Percentiles rank a stretch among this genome's conserved stretches.
Evolutionary conservation across 2,888 invertebrate genomes (phyloP).

Genomic region (Mamestra brassicae): DNA sequence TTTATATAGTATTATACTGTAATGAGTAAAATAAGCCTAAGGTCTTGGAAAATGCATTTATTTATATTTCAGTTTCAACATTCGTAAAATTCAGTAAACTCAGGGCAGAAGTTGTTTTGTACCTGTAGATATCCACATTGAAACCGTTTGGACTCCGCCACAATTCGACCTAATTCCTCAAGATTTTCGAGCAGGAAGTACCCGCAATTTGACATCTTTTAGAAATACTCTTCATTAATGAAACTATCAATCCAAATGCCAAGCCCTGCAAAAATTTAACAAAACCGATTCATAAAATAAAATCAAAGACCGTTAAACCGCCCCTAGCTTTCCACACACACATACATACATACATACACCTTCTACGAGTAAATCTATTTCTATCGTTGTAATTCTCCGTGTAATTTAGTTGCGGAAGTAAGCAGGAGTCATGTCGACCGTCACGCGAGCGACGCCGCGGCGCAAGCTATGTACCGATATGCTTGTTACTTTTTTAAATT

Average conservation of each 20-base stretch:
- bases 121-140: no score
- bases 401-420: constrained; percentile 86
- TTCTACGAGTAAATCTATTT: constrained; percentile 70
- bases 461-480: constrained; percentile 64
- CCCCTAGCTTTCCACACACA: constrained; percentile 48
- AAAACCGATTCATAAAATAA: constrained; percentile 24
- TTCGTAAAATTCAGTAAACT: neutral
- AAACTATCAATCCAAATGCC: neutral
- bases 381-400: constrained; percentile 75
- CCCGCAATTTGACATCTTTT: neutral
- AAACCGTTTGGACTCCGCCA: neutral
- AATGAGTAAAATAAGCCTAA: no score
- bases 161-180: neutral
- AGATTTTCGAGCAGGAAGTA: no score
- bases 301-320: constrained; percentile 29
- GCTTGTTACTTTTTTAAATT: constrained; percentile 62
- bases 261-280: neutral
- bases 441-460: constrained; percentile 70
- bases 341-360: constrained; percentile 26
- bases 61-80: neutral
- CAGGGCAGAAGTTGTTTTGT: neutral
- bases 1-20: no score
- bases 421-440: constrained; percentile 78
- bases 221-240: neutral
- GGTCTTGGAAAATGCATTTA: neutral